Conservation (phyloP, 2,113 vertebrate genomes). For the Calidris pygmaea region DNA sequence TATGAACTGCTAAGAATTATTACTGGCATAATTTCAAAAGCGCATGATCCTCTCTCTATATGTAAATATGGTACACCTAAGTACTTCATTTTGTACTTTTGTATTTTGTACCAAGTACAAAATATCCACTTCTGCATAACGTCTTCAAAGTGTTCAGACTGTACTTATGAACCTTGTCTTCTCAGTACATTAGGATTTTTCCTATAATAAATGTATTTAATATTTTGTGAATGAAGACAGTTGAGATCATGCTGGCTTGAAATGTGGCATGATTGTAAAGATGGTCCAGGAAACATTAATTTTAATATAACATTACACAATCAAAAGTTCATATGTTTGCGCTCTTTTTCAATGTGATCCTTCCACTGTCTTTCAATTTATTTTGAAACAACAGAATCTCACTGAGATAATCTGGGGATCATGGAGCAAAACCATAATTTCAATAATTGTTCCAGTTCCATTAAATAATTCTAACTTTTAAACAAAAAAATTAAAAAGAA, state of each 20-base stretch:
- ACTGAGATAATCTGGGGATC: neutral
- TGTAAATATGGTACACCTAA: neutral
- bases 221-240: neutral
- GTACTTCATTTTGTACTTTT: no score
- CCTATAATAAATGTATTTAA: neutral
- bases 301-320: neutral
- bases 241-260: neutral
- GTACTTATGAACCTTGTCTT: neutral
- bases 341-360: neutral
- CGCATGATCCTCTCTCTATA: neutral
- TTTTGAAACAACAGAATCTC: neutral
- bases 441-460: neutral
- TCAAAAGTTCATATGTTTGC: neutral
- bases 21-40: neutral
- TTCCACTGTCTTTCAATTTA: neutral
- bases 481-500: neutral
- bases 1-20: neutral
- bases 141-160: neutral
- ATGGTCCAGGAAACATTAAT: neutral
- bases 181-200: neutral
- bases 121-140: accelerated
- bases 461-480: neutral
- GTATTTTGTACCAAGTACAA: neutral
- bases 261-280: neutral
- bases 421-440: neutral